Evolutionary conservation across 2,888 invertebrate species (phyloP).

Genomic region (Rhingia rostrata): DNA sequence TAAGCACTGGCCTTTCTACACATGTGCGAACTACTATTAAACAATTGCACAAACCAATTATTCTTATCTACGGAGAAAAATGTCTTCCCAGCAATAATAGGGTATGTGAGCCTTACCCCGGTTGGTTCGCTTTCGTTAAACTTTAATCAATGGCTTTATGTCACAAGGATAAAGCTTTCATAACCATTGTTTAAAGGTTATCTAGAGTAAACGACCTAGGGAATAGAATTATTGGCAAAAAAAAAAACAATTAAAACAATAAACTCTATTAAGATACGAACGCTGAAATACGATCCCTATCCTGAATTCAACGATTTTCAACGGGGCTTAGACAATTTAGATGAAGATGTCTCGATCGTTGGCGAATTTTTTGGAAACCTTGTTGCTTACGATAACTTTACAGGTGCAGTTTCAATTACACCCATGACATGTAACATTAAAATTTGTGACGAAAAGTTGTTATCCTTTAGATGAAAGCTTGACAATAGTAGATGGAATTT

Average conservation of each 20-base stretch:
- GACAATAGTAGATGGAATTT: conserved; percentile 42
- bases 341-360: not conserved
- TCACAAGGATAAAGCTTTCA: not conserved
- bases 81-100: conserved; percentile 12
- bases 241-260: not conserved
- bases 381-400: conserved; percentile 27
- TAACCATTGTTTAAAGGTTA: too few relatives aligned
- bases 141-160: not conserved
- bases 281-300: conserved; percentile 1
- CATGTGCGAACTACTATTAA: not conserved
- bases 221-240: too few relatives aligned
- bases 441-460: not conserved
- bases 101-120: not conserved
- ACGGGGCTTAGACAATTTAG: conserved; percentile 7
- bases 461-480: conserved; percentile 12
- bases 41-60: conserved; percentile 14
- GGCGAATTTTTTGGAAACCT: conserved; percentile 59
- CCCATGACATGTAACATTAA: not conserved
- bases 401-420: conserved; percentile 2
- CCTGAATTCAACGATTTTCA: not conserved
- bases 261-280: conserved; percentile 39
- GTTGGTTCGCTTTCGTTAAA: not conserved
- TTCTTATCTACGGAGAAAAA: conserved; percentile 35
- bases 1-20: not conserved
- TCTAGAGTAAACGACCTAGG: too few relatives aligned